Percentiles rank a stretch among this genome's conserved stretches.
Evolutionary conservation across 1,140 invertebrate species (phyloP).

Genomic region (Calosoma granatense): DNA sequence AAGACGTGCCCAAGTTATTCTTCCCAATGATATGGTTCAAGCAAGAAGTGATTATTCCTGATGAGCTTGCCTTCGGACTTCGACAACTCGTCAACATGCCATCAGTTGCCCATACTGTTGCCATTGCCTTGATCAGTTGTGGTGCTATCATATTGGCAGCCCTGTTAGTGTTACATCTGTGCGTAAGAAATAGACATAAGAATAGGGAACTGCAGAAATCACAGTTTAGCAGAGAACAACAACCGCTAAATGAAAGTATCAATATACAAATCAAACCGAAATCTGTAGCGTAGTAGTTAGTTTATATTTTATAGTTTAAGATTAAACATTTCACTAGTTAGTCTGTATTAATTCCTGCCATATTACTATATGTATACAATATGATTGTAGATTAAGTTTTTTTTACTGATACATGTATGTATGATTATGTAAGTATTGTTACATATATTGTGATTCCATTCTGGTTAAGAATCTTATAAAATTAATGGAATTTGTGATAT

Average conservation of each 20-base stretch:
- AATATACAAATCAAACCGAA: background rate
- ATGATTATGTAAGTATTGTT: too few relatives aligned
- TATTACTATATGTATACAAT: background rate
- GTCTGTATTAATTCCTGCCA: background rate
- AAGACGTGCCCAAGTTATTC: slow-evolving; percentile 50
- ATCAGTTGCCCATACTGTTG: background rate
- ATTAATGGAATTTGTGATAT: background rate
- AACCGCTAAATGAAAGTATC: background rate
- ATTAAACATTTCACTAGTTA: background rate
- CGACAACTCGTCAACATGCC: background rate
- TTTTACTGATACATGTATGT: too few relatives aligned
- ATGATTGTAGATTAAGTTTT: background rate
- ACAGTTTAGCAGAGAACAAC: background rate
- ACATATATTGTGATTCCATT: background rate
- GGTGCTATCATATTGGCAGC: background rate
- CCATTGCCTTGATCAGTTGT: background rate
- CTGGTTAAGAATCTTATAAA: background rate
- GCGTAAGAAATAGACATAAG: background rate
- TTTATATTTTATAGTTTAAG: background rate
- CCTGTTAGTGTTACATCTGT: background rate
- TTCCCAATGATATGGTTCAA: slow-evolving; percentile 67
- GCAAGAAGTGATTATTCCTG: slow-evolving; percentile 46
- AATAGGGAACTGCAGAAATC: background rate
- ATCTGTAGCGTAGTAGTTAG: background rate
- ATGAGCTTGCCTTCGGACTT: slow-evolving; percentile 34